These are phyloP conservation scores for Gobio gobio DNA, from an alignment of 2,113 vertebrate species.

Conservation along the genomic window DNA sequence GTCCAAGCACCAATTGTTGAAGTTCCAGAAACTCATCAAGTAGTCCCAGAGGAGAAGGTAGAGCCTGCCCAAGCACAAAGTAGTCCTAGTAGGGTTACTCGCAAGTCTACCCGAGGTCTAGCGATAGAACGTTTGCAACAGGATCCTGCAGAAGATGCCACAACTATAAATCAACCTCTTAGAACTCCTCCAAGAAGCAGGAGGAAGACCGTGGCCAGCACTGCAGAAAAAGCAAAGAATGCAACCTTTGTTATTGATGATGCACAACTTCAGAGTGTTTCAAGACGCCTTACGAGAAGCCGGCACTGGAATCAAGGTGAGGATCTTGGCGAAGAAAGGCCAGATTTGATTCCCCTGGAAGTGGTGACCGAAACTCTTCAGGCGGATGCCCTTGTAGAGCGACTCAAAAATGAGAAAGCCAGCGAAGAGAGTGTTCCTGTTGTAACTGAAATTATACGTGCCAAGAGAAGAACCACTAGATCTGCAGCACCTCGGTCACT, in stretches of 20 bases:
- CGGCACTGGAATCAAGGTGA: constrained; percentile 70
- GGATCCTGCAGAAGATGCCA: constrained; percentile 62
- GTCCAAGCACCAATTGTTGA: neutral
- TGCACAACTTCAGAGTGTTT: constrained; percentile 27
- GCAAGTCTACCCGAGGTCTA: constrained; percentile 67
- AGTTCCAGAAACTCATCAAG: constrained; percentile 18
- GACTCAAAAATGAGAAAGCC: constrained; percentile 69
- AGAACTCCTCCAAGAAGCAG: constrained; percentile 69
- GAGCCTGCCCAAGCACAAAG: constrained; percentile 20
- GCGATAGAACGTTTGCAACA: constrained; percentile 70
- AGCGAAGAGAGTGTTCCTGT: constrained; percentile 57
- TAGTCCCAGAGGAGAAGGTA: constrained; percentile 49
- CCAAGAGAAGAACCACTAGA: constrained; percentile 59
- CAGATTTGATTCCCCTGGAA: constrained; percentile 65
- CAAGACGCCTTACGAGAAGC: constrained; percentile 60
- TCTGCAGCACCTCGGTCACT: neutral
- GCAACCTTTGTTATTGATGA: constrained; percentile 5
- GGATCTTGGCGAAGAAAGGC: constrained; percentile 44
- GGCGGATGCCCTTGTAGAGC: constrained; percentile 73
- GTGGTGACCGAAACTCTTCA: constrained; percentile 67
- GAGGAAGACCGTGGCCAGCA: constrained; percentile 62
- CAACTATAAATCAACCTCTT: constrained; percentile 46
- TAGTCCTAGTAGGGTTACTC: constrained; percentile 71
- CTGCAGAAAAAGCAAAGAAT: constrained; percentile 48
- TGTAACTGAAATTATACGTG: constrained; percentile 58